phyloP scores from a whole-genome alignment of 2,888 invertebrate genomes.

The Hirtodrosophila confusa region DNA sequence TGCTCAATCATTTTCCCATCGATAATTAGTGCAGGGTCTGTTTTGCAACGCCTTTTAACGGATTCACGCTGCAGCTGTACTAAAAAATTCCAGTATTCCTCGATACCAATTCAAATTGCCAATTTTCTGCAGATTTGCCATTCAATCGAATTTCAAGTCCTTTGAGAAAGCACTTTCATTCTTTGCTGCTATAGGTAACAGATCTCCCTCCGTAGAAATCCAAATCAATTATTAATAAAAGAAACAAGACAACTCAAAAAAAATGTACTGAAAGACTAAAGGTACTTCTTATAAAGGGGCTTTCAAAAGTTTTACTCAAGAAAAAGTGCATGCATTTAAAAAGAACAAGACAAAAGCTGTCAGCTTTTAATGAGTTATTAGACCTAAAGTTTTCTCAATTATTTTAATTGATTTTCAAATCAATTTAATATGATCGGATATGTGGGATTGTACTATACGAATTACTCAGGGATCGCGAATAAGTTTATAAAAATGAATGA shows the following conservation, averaged over 20 bases:
- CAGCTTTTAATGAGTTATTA: too few species aligned
- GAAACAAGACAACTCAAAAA: too few species aligned
- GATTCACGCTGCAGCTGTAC: conserved; percentile 20
- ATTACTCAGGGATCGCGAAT: too few species aligned
- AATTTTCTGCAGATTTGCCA: conserved; percentile 36
- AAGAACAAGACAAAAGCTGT: too few species aligned
- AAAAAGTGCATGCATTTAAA: too few species aligned
- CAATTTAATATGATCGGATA: too few species aligned
- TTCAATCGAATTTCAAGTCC: conserved; percentile 42
- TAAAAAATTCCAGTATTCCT: conserved; percentile 37
- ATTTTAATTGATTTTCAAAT: too few species aligned
- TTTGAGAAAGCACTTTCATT: conserved; percentile 4
- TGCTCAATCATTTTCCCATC: conserved; percentile 65
- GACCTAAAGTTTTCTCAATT: too few species aligned
- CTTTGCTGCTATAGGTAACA: neutral
- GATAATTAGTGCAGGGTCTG: conserved; percentile 55
- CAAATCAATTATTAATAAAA: neutral
- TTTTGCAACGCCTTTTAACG: conserved; percentile 24
- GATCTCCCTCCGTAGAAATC: neutral
- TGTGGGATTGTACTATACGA: too few species aligned
- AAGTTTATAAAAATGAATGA: too few species aligned
- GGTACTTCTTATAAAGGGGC: neutral
- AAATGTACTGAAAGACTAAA: neutral
- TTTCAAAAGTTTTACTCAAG: too few species aligned
- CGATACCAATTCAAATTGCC: conserved; percentile 37